Percentiles rank a stretch among this genome's conserved stretches.
Conservation (phyloP, 1,140 invertebrate species). For the Bombus consobrinus region DNA sequence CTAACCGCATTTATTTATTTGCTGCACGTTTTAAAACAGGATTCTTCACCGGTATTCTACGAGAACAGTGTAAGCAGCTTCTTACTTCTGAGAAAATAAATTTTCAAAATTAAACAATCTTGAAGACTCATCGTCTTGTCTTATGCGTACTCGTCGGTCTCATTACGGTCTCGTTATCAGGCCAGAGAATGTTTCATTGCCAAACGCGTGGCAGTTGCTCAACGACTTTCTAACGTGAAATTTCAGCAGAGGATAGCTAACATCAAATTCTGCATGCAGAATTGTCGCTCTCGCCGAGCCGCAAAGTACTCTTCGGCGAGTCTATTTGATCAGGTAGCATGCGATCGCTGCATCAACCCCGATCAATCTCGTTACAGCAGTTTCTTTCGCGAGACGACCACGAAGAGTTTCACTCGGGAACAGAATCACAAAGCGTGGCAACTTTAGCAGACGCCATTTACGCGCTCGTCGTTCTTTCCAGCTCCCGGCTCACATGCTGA, state of each 20-base stretch:
- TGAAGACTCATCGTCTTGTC: too few species aligned
- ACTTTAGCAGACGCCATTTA: conserved; percentile 67
- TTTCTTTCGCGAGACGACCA: conserved; percentile 9
- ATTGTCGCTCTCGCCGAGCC: background rate
- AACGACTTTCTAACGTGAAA: background rate
- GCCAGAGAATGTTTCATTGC: background rate
- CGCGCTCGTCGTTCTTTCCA: conserved; percentile 58
- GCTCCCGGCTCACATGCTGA: conserved; percentile 70
- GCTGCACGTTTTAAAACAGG: too few species aligned
- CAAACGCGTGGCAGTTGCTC: background rate
- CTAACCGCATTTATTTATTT: too few species aligned
- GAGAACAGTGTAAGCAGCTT: too few species aligned
- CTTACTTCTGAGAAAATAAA: too few species aligned
- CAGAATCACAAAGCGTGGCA: conserved; percentile 59
- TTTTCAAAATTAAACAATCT: too few species aligned
- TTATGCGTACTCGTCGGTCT: too few species aligned
- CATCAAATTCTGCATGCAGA: too few species aligned
- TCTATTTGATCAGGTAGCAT: conserved; percentile 19
- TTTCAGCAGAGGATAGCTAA: too few species aligned
- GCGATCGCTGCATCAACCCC: conserved; percentile 45
- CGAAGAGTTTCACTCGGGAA: conserved; percentile 32
- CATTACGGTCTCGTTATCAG: too few species aligned
- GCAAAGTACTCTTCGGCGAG: conserved; percentile 5
- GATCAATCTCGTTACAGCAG: conserved; percentile 38
- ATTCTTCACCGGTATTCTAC: too few species aligned